Conservation (phyloP, 2,797 vertebrate genomes). For the Spatula versicolor region DNA sequence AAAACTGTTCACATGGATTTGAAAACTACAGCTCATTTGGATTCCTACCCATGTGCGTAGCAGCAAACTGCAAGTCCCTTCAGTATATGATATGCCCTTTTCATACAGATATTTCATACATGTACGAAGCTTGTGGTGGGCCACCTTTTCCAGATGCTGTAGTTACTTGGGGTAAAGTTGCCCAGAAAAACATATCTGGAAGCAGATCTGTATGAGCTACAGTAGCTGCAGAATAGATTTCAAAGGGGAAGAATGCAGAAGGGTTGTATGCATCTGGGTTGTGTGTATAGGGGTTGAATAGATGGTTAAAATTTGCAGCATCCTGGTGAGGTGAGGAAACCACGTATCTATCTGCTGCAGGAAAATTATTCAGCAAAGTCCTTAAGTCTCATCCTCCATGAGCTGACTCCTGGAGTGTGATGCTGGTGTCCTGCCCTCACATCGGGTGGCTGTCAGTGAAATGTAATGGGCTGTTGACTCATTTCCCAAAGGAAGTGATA, state of each 20-base stretch:
- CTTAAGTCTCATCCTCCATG: not conserved
- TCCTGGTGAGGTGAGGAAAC: not conserved
- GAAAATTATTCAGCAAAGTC: not conserved
- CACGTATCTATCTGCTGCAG: not conserved
- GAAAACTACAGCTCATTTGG: not conserved
- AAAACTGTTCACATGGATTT: not conserved
- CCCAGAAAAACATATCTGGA: not conserved
- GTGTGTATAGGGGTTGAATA: not conserved
- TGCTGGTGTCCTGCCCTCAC: not conserved
- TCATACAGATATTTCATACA: not conserved
- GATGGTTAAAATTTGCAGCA: not conserved
- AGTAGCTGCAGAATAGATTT: not conserved
- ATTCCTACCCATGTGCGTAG: not conserved
- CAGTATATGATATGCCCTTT: not conserved
- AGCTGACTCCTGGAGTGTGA: not conserved
- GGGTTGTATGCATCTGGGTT: not conserved
- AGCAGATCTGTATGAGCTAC: not conserved
- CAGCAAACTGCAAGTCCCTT: not conserved
- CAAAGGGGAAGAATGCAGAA: not conserved
- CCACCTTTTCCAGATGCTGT: not conserved
- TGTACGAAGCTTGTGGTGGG: not conserved
- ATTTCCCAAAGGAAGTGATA: conserved; percentile 24
- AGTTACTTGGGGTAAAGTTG: not conserved
- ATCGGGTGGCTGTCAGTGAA: not conserved
- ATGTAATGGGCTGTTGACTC: not conserved